These are phyloP conservation scores for Meteorus sp. DNA, from an alignment of 1,140 invertebrate species.

Conservation along the genomic window DNA sequence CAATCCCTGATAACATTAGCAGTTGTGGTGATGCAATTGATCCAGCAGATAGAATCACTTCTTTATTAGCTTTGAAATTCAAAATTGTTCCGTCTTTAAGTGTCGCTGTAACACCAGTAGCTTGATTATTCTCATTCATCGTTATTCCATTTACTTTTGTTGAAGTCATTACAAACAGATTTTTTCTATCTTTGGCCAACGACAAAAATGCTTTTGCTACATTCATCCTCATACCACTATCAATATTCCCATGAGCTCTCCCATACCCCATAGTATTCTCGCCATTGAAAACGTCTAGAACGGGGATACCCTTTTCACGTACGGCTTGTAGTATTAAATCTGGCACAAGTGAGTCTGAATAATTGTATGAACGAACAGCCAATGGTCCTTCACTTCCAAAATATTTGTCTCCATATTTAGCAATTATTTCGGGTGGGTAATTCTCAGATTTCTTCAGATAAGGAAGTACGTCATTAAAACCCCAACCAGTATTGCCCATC, in stretches of 20 bases:
- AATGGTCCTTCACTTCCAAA: conserved; percentile 46
- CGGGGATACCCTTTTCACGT: conserved; percentile 52
- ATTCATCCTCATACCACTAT: conserved; percentile 66
- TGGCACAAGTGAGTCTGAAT: conserved; percentile 40
- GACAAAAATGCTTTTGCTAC: conserved; percentile 66
- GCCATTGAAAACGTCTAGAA: conserved; percentile 47
- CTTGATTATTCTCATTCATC: conserved; percentile 28
- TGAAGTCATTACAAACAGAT: conserved; percentile 70
- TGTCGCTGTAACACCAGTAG: conserved; percentile 55
- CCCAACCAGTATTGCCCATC: conserved; percentile 61
- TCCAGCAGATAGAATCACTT: conserved; percentile 69
- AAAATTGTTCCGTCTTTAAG: conserved; percentile 47
- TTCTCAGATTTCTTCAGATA: conserved; percentile 61
- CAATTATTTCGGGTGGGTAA: conserved; percentile 36
- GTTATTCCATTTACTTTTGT: conserved; percentile 39
- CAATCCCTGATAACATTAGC: conserved; percentile 74
- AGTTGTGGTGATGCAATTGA: conserved; percentile 65
- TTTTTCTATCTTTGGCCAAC: conserved; percentile 63
- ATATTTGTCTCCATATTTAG: conserved; percentile 37
- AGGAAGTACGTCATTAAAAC: conserved; percentile 62
- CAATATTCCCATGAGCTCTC: conserved; percentile 52
- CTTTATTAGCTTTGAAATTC: conserved; percentile 59
- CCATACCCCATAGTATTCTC: conserved; percentile 60
- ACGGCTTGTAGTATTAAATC: conserved; percentile 52
- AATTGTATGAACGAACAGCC: conserved; percentile 57